Evolutionary conservation across 1,140 invertebrate genomes (phyloP), one percentile per base, ranked within the genome.

Genomic region (Adelges cooleyi): DNA sequence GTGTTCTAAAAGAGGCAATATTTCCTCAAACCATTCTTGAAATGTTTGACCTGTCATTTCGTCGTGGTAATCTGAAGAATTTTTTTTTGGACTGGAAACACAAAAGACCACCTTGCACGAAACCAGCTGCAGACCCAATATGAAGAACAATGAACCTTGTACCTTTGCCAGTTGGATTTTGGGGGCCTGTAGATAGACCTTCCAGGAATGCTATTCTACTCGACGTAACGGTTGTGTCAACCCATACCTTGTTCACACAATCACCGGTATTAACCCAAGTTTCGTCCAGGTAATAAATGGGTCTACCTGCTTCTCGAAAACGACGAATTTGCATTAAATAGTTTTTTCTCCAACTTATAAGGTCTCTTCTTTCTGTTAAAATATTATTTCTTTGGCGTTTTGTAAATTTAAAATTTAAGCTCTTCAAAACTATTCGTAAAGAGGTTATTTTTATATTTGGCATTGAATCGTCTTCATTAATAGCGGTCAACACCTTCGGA

Each of bases 21-120:
- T 42, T 18, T 62, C 36, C 38, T 62, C 33, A 27, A 62, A 62
- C 54, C 54, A 62, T 17, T 38, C 23, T 42, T 62, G 2, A 25
- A 40, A 62, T n/a, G 38, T 42, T 23, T 38, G 1, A 10, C 40
- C 40, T 2, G 22, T 40, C 54, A 62, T 44, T 23, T 62, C 38
- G 20, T 62, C 54, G 38, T 62, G 54, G 13, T 62, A 62, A 44
- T 62, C 54, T 23, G 10, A 18, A 3, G 20, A 42, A 42, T 62
- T 62, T 62, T 62, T 62, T 62, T 53, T n/a, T n/a, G n/a, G n/a
- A n/a, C n/a, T n/a, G n/a, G n/a, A n/a, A n/a, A n/a, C n/a, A n/a
- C n/a, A n/a, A n/a, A n/a, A n/a, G n/a, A n/a, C n/a, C n/a, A n/a
- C n/a, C n/a, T n/a, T n/a, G n/a, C n/a, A n/a, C n/a, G n/a, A n/a